Conservation (phyloP, 2,113 vertebrate genomes). For the Odocoileus virginianus region DNA sequence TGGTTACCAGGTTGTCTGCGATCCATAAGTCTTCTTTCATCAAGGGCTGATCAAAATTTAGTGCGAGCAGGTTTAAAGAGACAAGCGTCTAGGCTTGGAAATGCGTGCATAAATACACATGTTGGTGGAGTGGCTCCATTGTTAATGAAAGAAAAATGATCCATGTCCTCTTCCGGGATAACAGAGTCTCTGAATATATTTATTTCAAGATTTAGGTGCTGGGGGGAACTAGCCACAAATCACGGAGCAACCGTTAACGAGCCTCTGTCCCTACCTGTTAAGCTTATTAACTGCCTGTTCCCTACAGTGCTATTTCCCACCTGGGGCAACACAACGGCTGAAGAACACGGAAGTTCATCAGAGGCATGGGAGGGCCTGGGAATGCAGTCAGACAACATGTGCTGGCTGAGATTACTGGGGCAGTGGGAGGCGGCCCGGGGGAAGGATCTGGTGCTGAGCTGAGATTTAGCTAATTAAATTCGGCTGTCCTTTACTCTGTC, state of each 20-base stretch:
- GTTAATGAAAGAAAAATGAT: slow-evolving; percentile 75
- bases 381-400: neutral
- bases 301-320: slow-evolving; percentile 53
- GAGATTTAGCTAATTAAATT: slow-evolving; percentile 42
- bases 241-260: slow-evolving; percentile 59
- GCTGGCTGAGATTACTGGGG: neutral
- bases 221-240: slow-evolving; percentile 59
- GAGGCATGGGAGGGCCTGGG: neutral
- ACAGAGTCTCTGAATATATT: slow-evolving; percentile 64
- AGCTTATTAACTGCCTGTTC: slow-evolving; percentile 67
- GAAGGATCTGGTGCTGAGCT: neutral
- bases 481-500: neutral
- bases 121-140: slow-evolving; percentile 21
- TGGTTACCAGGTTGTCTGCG: slow-evolving; percentile 47
- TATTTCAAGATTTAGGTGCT: slow-evolving; percentile 72
- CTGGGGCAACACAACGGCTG: slow-evolving; percentile 46
- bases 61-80: slow-evolving; percentile 62
- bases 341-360: slow-evolving; percentile 45
- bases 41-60: slow-evolving; percentile 69
- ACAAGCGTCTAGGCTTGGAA: slow-evolving; percentile 64
- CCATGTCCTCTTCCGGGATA: slow-evolving; percentile 58
- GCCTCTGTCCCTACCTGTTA: slow-evolving; percentile 50
- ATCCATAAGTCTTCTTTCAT: slow-evolving; percentile 66
- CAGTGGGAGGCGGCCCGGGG: neutral
- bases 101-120: slow-evolving; percentile 66